Evolutionary conservation across 1,140 invertebrate genomes (phyloP), one percentile per base, ranked within the genome.

Genomic region (Pararge aegeria): DNA sequence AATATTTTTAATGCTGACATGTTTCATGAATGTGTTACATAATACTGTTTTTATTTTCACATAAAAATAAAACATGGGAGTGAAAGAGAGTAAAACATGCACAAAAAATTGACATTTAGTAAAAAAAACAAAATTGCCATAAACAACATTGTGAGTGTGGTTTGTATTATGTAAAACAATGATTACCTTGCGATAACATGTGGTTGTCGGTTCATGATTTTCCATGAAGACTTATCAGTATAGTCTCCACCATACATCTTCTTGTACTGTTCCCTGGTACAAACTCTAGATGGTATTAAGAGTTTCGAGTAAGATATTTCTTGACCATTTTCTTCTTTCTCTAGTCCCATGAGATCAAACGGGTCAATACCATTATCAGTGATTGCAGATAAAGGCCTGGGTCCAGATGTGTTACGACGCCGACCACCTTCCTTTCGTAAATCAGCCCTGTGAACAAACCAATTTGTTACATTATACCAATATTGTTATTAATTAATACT

Each of bases 291-390:
- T 20, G 96, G 95, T 69, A 95, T 93, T 60, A 98, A 89, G 48
- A 97, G 88, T 77, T 95, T 94, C 46, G 95, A 95, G 88, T 97
- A 98, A 19, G 96, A 97, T 67, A 97, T 94, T 86, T 96, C 95
- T 73, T 90, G 95, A 60, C 96, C 96, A 87, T 97, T 96, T 80
- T 95, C 94, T 37, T 94, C 93, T 83, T 92, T 93, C 77, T 97
- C 95, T 57, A 97, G 92, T 37, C 96, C 96, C 19, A 98, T 81
- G 13, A 96, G 91, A 88, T 96, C 94, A 87, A 96, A 96, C 10
- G 96, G 95, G 92, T 97, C 96, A 54, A 93, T 92, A 78, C 96
- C 95, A 67, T 93, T 94, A 90, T 97, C 96, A 71, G 94, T 96
- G 21, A 96, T 95, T 4, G 95, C 92, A 18, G 96, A 97, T 18